These are phyloP conservation scores for Phortica variegata DNA, from an alignment of 1,140 invertebrate genomes.

Conservation along the genomic window DNA sequence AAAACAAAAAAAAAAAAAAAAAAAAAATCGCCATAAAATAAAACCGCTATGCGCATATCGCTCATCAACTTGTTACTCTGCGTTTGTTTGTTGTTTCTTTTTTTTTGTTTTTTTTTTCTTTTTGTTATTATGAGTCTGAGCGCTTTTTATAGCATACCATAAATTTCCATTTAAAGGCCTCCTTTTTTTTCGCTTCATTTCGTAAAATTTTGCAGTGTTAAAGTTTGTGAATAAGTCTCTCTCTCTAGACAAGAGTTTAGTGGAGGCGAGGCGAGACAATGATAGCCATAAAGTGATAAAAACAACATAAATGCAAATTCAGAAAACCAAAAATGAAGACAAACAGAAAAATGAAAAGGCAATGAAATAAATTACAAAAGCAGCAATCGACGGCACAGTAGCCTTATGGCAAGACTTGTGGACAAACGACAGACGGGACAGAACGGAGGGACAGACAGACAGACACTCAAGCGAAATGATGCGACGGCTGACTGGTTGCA, in stretches of 20 bases:
- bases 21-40: no score
- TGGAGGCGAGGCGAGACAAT: no score
- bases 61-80: slow-evolving; percentile 19
- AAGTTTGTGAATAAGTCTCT: no score
- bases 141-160: slow-evolving; percentile 45
- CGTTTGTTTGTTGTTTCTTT: slow-evolving; percentile 10
- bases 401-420: slow-evolving; percentile 4
- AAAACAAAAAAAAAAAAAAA: not conserved
- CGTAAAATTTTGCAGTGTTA: not conserved
- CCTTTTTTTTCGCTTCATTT: slow-evolving; percentile 16
- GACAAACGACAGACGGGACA: slow-evolving; percentile 13
- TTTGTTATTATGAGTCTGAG: slow-evolving; percentile 46
- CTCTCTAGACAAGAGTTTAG: no score
- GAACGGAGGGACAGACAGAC: no score
- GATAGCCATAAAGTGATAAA: slow-evolving; percentile 22
- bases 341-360: slow-evolving; percentile 32
- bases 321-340: not conserved
- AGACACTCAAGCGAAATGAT: slow-evolving; percentile 19
- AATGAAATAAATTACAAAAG: slow-evolving; percentile 50
- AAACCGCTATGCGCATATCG: no score
- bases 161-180: slow-evolving; percentile 48
- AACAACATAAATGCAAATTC: slow-evolving; percentile 7
- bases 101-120: slow-evolving; percentile 20
- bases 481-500: slow-evolving; percentile 9
- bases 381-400: slow-evolving; percentile 19